Evolutionary conservation across 2,888 invertebrate genomes (phyloP).

Genomic region (Cheilosia pagana): DNA sequence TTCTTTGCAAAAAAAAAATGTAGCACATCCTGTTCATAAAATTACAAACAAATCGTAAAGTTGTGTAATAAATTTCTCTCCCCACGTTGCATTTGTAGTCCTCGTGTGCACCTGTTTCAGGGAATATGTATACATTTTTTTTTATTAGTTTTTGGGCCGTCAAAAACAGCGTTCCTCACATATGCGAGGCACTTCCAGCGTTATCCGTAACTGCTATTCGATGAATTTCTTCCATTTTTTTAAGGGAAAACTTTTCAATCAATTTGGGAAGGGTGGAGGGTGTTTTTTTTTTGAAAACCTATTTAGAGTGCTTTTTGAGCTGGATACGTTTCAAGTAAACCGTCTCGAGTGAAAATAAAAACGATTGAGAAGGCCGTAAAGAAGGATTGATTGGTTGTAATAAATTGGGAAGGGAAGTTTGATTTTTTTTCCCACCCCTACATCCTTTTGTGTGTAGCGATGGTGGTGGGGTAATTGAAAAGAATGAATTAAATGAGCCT

Average conservation of each 20-base stretch:
- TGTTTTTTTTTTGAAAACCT: constrained; percentile 2
- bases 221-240: constrained; percentile 22
- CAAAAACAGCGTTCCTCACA: neutral
- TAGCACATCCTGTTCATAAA: constrained; percentile 9
- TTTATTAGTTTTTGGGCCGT: neutral
- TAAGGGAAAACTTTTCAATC: constrained; percentile 46
- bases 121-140: neutral
- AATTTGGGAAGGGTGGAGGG: neutral
- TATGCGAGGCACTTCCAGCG: neutral
- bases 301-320: neutral
- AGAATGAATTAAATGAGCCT: constrained; percentile 31
- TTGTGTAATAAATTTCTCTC: constrained; percentile 44
- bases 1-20: neutral
- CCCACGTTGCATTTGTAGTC: constrained; percentile 31
- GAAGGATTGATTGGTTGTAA: constrained; percentile 65
- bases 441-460: neutral
- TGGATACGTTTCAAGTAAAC: constrained; percentile 15
- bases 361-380: constrained; percentile 45
- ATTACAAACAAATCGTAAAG: constrained; percentile 35
- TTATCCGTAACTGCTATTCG: constrained; percentile 39
- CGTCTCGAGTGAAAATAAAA: constrained; percentile 24
- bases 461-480: constrained; percentile 21
- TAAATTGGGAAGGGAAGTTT: constrained; percentile 11
- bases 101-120: constrained; percentile 34
- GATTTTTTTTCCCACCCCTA: neutral